Evolutionary conservation across 1,140 invertebrate species (phyloP).

Genomic region (Stenopsyche tienmushanensis): DNA sequence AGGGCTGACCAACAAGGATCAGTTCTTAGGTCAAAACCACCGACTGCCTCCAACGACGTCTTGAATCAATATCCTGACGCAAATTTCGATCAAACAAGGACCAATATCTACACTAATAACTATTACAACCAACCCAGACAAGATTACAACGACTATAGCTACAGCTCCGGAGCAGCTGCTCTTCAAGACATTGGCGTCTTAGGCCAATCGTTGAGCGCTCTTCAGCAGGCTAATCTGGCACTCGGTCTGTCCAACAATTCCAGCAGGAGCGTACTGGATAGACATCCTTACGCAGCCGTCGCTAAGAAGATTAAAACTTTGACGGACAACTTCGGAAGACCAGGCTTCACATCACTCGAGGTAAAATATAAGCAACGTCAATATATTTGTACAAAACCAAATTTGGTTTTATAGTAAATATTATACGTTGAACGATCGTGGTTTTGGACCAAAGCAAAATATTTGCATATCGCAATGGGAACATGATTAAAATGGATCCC

Average conservation of each 20-base stretch:
- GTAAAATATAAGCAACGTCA: no score
- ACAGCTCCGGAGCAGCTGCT: background rate
- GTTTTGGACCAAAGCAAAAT: no score
- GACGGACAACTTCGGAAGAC: conserved; percentile 23
- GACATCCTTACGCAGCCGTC: conserved; percentile 39
- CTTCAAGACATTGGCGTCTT: conserved; percentile 5
- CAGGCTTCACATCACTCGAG: conserved; percentile 45
- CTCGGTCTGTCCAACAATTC: background rate
- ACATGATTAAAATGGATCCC: no score
- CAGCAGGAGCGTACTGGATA: conserved; percentile 10
- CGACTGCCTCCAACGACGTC: conserved; percentile 5
- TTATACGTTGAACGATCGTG: no score
- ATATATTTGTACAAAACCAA: no score
- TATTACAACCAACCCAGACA: background rate
- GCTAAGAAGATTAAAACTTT: conserved; percentile 40
- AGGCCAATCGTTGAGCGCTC: background rate
- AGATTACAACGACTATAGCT: background rate
- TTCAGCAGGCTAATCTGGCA: background rate
- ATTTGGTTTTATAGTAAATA: no score
- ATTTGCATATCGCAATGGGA: no score
- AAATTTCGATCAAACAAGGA: background rate
- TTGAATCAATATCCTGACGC: background rate
- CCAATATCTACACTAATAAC: background rate
- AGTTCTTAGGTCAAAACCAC: conserved; percentile 40
- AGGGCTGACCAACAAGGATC: conserved; percentile 44